Evolutionary conservation across 2,113 vertebrate genomes (phyloP).

Genomic region (Galbula dea): DNA sequence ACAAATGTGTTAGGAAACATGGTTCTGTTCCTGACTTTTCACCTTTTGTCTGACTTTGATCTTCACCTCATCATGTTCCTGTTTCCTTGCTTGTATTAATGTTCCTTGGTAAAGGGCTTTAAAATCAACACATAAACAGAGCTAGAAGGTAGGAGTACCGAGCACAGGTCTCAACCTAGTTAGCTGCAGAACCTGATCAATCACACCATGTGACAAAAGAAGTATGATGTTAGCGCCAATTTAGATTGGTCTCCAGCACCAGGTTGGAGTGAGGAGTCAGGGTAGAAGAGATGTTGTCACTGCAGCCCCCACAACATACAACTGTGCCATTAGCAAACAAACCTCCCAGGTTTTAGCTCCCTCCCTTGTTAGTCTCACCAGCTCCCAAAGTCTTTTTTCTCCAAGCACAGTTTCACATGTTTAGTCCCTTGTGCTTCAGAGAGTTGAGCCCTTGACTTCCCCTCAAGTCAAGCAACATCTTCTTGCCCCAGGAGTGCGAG

Average conservation of each 20-base stretch:
- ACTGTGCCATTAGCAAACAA: not conserved
- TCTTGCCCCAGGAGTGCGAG: not conserved
- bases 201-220: not conserved
- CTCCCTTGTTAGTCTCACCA: not conserved
- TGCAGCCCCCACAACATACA: not conserved
- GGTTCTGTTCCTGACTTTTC: not conserved
- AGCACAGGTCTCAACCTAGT: not conserved
- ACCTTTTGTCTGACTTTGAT: not conserved
- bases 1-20: not conserved
- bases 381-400: not conserved
- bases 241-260: not conserved
- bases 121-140: not conserved
- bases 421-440: accelerated
- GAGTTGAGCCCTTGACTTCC: not conserved
- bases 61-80: not conserved
- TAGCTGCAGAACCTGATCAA: not conserved
- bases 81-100: not conserved
- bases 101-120: not conserved
- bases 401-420: not conserved
- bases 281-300: not conserved
- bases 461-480: not conserved
- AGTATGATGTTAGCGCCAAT: not conserved
- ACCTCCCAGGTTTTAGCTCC: not conserved
- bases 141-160: not conserved
- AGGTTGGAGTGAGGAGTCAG: not conserved